A percentile compares a stretch with the other conserved stretches of the same genome.
These are phyloP conservation scores for Schizopygopsis pylzovi DNA, from an alignment of 2,797 vertebrate genomes.

Conservation along the genomic window DNA sequence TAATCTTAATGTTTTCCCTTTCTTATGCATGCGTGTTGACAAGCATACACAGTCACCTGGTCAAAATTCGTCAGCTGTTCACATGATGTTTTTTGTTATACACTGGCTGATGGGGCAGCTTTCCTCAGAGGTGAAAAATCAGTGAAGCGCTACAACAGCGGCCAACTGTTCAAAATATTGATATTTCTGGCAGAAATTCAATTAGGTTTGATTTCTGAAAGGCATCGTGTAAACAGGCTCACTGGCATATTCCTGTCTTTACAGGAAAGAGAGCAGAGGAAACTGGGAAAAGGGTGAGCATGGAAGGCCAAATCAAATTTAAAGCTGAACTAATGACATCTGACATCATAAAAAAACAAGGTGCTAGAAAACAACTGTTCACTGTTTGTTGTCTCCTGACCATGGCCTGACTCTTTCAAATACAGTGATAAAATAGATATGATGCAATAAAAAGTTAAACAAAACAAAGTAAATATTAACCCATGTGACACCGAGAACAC, in stretches of 20 bases:
- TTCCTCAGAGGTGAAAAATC: conserved; percentile 61
- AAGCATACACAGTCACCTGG: conserved; percentile 9
- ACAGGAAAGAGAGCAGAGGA: conserved; percentile 58
- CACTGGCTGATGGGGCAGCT: conserved; percentile 68
- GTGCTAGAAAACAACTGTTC: conserved; percentile 60
- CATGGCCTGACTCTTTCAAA: conserved; percentile 47
- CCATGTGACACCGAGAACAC: conserved; percentile 47
- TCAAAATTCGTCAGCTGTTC: conserved; percentile 50
- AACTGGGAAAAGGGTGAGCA: conserved; percentile 47
- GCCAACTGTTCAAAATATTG: conserved; percentile 50
- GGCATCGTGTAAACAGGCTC: conserved; percentile 62
- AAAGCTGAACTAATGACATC: conserved; percentile 64
- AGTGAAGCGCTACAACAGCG: conserved; percentile 55
- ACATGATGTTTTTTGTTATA: conserved; percentile 54
- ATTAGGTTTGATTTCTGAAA: conserved; percentile 69
- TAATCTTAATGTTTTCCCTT: conserved; percentile 17
- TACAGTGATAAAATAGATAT: conserved; percentile 45
- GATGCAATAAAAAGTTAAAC: conserved; percentile 44
- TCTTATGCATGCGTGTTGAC: conserved; percentile 11
- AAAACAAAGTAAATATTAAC: conserved; percentile 55
- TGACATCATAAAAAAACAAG: conserved; percentile 63
- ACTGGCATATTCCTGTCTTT: conserved; percentile 62
- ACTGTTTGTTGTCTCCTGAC: conserved; percentile 39
- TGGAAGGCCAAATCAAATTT: conserved; percentile 63
- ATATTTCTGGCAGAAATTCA: conserved; percentile 62